Conservation (phyloP, 2,888 invertebrate genomes). For the Chorisops tibialis region DNA sequence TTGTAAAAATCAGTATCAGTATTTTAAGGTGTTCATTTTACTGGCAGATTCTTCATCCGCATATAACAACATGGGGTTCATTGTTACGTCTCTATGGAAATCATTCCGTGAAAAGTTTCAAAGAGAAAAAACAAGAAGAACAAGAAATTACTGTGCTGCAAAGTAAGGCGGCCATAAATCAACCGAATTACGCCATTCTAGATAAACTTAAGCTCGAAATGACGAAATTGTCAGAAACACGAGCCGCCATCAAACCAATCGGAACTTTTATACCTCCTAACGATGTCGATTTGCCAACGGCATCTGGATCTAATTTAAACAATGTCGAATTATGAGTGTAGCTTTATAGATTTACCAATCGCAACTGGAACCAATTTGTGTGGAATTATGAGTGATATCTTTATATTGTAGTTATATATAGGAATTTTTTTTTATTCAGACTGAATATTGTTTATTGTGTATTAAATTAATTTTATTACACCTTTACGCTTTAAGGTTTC, state of each 20-base stretch:
- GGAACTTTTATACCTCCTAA: conserved; percentile 65
- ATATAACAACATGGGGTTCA: conserved; percentile 92
- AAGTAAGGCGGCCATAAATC: conserved; percentile 82
- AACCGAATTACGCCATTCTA: conserved; percentile 87
- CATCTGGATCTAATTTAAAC: conserved; percentile 73
- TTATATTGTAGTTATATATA: not conserved
- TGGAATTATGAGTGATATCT: conserved; percentile 52
- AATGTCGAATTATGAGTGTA: conserved; percentile 60
- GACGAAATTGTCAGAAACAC: conserved; percentile 67
- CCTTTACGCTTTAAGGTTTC: too few relatives aligned
- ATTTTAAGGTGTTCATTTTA: not conserved
- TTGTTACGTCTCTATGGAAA: conserved; percentile 89
- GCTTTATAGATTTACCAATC: conserved; percentile 59
- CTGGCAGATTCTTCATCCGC: conserved; percentile 81
- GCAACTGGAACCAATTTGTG: conserved; percentile 72
- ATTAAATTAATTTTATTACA: too few relatives aligned
- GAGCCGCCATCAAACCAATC: conserved; percentile 59
- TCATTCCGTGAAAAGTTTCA: conserved; percentile 83
- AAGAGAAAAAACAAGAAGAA: conserved; percentile 88
- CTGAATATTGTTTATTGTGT: too few relatives aligned
- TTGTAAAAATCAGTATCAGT: not conserved
- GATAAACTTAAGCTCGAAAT: conserved; percentile 81
- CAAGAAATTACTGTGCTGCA: conserved; percentile 89
- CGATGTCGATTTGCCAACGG: conserved; percentile 62
- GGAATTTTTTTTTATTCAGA: too few relatives aligned